These are phyloP conservation scores for Xenus cinereus DNA, from an alignment of 2,113 vertebrate genomes.

Conservation along the genomic window DNA sequence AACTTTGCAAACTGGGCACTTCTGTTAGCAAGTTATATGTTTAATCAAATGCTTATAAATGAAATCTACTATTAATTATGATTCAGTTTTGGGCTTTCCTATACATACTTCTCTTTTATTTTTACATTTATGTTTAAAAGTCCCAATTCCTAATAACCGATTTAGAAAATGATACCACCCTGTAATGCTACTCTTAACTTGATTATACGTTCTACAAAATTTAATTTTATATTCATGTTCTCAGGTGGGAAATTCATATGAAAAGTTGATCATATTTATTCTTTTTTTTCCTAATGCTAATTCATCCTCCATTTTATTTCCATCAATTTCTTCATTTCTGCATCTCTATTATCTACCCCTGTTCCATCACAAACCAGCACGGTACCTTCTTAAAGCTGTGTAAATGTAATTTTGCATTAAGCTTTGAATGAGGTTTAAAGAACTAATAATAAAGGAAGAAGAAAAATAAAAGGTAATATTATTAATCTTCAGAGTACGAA, in stretches of 20 bases:
- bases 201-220: not conserved
- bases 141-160: not conserved
- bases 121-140: not conserved
- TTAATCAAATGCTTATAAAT: not conserved
- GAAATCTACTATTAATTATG: not conserved
- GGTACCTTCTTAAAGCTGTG: not conserved
- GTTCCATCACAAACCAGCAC: not conserved
- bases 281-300: not conserved
- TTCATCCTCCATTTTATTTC: not conserved
- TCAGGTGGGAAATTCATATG: not conserved
- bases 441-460: not conserved
- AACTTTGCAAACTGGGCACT: not conserved
- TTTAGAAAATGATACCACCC: not conserved
- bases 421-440: not conserved
- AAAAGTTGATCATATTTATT: not conserved
- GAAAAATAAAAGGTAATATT: not conserved
- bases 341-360: not conserved
- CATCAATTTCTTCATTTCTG: not conserved
- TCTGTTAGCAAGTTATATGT: not conserved
- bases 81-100: not conserved
- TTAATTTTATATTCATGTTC: not conserved
- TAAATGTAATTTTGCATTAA: not conserved
- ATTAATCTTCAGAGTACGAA: not conserved
- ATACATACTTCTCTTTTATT: not conserved
- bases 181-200: not conserved